Conservation (phyloP, 2,113 vertebrate species). For the Hipposideros armiger region DNA sequence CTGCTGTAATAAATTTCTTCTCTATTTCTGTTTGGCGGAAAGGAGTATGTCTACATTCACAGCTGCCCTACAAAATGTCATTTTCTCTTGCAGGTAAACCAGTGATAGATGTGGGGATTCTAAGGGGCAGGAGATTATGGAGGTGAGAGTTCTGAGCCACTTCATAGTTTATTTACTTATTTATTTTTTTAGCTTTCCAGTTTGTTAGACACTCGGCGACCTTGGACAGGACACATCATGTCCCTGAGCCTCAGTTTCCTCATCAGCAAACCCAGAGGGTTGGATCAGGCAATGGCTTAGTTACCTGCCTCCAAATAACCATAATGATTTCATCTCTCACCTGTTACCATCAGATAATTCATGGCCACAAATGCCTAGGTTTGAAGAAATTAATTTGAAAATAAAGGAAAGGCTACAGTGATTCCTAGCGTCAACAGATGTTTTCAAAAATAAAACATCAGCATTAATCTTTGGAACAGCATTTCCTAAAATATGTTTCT, state of each 20-base stretch:
- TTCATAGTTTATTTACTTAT: background rate
- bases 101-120: background rate
- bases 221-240: background rate
- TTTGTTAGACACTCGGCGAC: background rate
- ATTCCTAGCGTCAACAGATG: background rate
- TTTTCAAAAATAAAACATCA: slow-evolving; percentile 5
- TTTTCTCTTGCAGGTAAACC: slow-evolving; percentile 28
- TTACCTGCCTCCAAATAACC: background rate
- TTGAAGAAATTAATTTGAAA: slow-evolving; percentile 47
- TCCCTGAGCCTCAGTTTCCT: background rate
- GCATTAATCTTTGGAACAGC: background rate
- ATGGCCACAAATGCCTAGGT: background rate
- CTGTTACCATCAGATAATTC: background rate
- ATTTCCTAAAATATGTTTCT: slow-evolving; percentile 36
- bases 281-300: background rate
- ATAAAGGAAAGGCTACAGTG: background rate
- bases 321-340: background rate
- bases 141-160: background rate
- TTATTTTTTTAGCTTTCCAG: background rate
- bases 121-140: background rate
- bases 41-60: background rate
- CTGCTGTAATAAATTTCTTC: background rate
- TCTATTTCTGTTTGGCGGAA: background rate
- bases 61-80: background rate
- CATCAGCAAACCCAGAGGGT: background rate